phyloP scores from a whole-genome alignment of 2,888 invertebrate genomes.

The Lasius platythorax region DNA sequence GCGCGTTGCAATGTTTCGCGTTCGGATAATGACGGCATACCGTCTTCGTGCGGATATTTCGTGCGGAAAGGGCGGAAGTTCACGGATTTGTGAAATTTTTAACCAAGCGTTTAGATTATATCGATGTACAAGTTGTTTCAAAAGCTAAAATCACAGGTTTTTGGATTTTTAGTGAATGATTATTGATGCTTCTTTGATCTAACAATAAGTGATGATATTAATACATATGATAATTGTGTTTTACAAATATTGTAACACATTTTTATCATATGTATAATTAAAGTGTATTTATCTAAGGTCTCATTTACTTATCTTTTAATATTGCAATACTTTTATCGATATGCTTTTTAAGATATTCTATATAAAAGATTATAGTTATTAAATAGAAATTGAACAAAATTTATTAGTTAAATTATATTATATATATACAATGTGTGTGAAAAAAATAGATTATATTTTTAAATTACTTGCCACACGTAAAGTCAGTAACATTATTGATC shows the following conservation, averaged over 20 bases:
- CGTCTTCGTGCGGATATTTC: constrained; percentile 49
- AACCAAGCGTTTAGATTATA: constrained; percentile 40
- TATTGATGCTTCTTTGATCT: neutral
- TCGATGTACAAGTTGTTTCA: constrained; percentile 14
- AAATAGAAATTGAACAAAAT: neutral
- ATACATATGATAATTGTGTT: neutral
- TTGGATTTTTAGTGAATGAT: neutral
- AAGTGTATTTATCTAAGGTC: neutral
- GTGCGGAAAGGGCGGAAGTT: constrained; percentile 49
- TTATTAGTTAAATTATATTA: constrained; percentile 15
- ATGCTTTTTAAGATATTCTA: neutral
- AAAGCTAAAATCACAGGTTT: neutral
- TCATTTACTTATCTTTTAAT: neutral
- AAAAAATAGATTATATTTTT: neutral
- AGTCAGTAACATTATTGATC: neutral
- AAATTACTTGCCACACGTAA: neutral
- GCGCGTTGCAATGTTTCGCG: constrained; percentile 47
- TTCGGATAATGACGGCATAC: constrained; percentile 50
- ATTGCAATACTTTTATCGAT: neutral
- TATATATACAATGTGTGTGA: neutral
- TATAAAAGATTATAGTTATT: neutral
- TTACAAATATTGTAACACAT: neutral
- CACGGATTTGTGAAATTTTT: constrained; percentile 51
- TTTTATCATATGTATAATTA: neutral
- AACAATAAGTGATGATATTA: neutral